Conservation (phyloP, 2,888 invertebrate genomes). For the Cecidostiba fungosa region DNA sequence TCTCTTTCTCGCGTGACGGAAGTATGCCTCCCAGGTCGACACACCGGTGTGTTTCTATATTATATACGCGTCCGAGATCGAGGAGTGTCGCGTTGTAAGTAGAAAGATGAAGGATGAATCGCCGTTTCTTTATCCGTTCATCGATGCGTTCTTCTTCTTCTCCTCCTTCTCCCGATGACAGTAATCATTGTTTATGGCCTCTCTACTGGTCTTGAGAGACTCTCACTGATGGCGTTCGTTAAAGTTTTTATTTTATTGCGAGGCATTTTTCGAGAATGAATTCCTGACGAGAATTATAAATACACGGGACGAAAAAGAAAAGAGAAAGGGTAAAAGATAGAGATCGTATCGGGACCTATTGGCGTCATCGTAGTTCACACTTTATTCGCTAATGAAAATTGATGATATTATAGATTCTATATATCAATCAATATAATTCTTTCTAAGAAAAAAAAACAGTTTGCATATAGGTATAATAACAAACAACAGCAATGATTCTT, state of each 20-base stretch:
- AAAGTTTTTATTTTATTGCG: neutral
- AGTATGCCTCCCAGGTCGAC: slow-evolving; percentile 28
- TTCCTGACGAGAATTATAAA: neutral
- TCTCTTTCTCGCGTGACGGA: slow-evolving; percentile 6
- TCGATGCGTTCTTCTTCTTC: slow-evolving; percentile 43
- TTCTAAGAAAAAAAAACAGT: too few relatives aligned
- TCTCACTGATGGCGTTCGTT: neutral
- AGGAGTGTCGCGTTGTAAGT: neutral
- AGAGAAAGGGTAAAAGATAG: neutral
- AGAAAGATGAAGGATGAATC: slow-evolving; percentile 59
- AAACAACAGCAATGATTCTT: neutral
- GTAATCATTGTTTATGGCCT: slow-evolving; percentile 58
- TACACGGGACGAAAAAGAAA: neutral
- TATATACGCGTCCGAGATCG: neutral
- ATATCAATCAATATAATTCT: too few relatives aligned
- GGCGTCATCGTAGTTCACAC: neutral
- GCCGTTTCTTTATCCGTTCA: slow-evolving; percentile 43
- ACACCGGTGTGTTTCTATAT: neutral
- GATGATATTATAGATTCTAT: neutral
- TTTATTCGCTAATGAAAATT: slow-evolving; percentile 3
- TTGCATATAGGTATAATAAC: too few relatives aligned
- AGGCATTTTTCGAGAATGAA: neutral
- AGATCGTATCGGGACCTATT: neutral
- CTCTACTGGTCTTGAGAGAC: slow-evolving; percentile 25
- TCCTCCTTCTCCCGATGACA: slow-evolving; percentile 37